phyloP scores from a whole-genome alignment of 30 jellyfish, hydroid and myxozoan species.

The Turritopsis rubra region DNA sequence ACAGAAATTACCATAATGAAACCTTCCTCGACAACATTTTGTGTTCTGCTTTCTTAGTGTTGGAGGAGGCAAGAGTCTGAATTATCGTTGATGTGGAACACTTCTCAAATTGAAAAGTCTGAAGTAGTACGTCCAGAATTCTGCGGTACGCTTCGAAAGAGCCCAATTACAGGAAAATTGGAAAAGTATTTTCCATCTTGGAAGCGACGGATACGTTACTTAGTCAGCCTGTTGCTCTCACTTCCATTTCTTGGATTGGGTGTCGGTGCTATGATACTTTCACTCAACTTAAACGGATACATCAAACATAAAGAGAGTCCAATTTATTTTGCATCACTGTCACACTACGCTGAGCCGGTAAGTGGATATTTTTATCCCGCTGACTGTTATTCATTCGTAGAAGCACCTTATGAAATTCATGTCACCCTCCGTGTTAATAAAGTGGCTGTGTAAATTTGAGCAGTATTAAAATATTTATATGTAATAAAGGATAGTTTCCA shows the following conservation, averaged over 20 bases:
- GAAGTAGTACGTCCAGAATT: constrained; percentile 82
- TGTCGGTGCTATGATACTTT: constrained; percentile 79
- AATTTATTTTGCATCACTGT: constrained; percentile 54
- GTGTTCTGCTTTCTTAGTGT: constrained; percentile 29
- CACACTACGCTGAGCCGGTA: constrained; percentile 80
- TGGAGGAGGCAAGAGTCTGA: constrained; percentile 86
- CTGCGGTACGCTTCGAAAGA: constrained; percentile 49
- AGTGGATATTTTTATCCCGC: neutral
- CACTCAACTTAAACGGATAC: constrained; percentile 87
- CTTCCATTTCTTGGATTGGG: constrained; percentile 73
- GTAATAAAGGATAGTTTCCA: too few species aligned
- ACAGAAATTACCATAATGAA: too few species aligned
- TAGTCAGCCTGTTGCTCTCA: constrained; percentile 54
- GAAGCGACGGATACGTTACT: constrained; percentile 66
- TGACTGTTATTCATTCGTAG: too few species aligned
- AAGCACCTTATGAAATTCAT: too few species aligned
- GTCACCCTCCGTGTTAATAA: too few species aligned
- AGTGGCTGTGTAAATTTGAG: too few species aligned
- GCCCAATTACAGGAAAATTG: constrained; percentile 75
- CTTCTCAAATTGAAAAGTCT: constrained; percentile 56
- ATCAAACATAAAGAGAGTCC: constrained; percentile 82
- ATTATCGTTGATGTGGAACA: constrained; percentile 68
- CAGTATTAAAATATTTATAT: too few species aligned
- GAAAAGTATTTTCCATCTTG: constrained; percentile 76
- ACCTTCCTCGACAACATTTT: neutral